Conservation (phyloP, 2,797 vertebrate species). For the Micrastur ruficollis region DNA sequence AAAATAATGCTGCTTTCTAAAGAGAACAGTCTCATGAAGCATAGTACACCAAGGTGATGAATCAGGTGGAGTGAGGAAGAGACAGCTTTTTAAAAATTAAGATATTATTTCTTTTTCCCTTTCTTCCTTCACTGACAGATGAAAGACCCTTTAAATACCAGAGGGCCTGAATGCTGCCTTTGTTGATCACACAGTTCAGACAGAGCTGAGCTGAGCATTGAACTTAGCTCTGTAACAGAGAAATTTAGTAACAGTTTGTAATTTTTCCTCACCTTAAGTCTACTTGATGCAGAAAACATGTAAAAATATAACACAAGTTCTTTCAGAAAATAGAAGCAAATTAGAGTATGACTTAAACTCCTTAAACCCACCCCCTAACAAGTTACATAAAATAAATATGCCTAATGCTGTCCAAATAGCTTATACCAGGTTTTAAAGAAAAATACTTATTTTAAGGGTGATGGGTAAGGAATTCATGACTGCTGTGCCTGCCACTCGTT, state of each 20-base stretch:
- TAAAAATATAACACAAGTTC: neutral
- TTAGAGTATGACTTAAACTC: neutral
- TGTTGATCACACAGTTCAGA: neutral
- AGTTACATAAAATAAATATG: neutral
- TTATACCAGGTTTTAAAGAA: neutral
- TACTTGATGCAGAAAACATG: neutral
- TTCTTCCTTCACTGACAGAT: neutral
- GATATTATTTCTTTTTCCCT: neutral
- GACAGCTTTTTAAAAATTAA: neutral
- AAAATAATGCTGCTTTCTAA: neutral
- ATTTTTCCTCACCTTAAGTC: neutral
- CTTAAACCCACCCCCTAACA: neutral
- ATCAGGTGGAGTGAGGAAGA: neutral
- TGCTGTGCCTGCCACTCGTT: neutral
- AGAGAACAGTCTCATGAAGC: neutral
- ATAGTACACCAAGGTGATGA: neutral
- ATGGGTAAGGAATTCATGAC: neutral
- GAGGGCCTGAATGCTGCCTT: neutral
- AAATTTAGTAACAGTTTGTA: neutral
- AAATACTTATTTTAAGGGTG: neutral
- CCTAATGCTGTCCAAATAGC: neutral
- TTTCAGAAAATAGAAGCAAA: neutral
- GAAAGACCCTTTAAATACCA: neutral
- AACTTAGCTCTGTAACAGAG: neutral
- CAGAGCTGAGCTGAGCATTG: neutral